Evolutionary conservation across 2,113 vertebrate species (phyloP), one percentile per base, ranked within the genome.

Genomic region (Nesoenas mayeri): DNA sequence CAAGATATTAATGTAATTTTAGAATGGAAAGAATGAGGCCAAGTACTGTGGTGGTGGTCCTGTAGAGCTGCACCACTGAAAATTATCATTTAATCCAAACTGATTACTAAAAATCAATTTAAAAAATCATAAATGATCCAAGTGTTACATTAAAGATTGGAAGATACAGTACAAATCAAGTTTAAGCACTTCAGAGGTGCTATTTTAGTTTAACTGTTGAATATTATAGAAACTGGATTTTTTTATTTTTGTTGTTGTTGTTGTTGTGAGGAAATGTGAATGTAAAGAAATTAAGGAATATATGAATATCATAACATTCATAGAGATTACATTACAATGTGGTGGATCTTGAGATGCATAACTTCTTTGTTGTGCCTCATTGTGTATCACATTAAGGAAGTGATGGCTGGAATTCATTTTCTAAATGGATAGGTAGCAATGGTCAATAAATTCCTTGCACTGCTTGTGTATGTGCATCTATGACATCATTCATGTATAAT

Each of bases 311-410:
- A 47, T 82, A 83, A 72, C 22, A 81, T 47, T 89, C 62, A 56
- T 70, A 83, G 48, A 67, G 31, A 79, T 81, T 92, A 85, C 69
- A 81, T 88, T 91, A 90, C 20, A 64, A 38, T 62, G 44, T 72
- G 13, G 70, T 89, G 57, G 32, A 29, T 91, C 21, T 79, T 87
- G 74, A 85, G 24, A 85, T 79, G 62, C 40, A 61, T 75, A 94
- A 84, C 20, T 75, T 75, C 40, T 93, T 54, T 89, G 80, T 72
- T 57, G 31, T 95, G 94, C 71, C 50, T 97, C 95, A 94, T 94
- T 97, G 79, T 83, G n/a, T 85, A 87, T 93, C 88, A 64, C 79
- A 95, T 94, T 96, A 96, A 93, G 74, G 78, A 93, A 95, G 34
- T 66, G 91, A 94, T 73, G 22, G 29, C 13, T 81, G 50, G 14